These are phyloP conservation scores for Melipona bicolor DNA, from an alignment of 2,888 invertebrate species.

Conservation along the genomic window DNA sequence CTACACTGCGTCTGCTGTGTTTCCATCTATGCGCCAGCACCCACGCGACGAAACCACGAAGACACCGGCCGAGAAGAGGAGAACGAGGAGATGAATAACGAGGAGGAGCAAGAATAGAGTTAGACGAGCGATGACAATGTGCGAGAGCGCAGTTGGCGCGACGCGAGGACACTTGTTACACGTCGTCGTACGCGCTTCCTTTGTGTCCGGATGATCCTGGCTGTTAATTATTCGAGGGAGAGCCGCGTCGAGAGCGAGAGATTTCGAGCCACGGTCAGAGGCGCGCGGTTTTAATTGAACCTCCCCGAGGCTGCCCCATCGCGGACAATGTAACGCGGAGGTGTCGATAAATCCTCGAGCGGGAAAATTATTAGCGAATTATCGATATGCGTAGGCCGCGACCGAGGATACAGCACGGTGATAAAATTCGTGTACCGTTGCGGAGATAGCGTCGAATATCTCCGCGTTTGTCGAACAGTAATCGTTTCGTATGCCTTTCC, in stretches of 20 bases:
- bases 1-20: too few species aligned
- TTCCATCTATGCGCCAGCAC: too few species aligned
- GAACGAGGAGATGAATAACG: neutral
- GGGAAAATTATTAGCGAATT: neutral
- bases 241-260: neutral
- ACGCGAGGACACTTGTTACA: constrained; percentile 75
- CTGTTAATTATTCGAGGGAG: constrained; percentile 70
- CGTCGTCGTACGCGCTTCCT: constrained; percentile 71
- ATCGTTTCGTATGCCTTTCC: neutral
- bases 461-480: constrained; percentile 27
- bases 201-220: constrained; percentile 64
- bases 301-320: neutral
- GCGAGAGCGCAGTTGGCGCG: constrained; percentile 61
- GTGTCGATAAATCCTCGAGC: constrained; percentile 47
- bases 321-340: constrained; percentile 55
- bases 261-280: constrained; percentile 12
- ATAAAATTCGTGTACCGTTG: constrained; percentile 70
- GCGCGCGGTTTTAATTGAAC: constrained; percentile 59
- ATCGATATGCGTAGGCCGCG: neutral
- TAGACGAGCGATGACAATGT: constrained; percentile 72
- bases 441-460: constrained; percentile 32
- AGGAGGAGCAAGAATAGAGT: constrained; percentile 62
- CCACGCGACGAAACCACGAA: neutral
- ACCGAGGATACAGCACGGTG: constrained; percentile 21
- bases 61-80: constrained; percentile 46